These are phyloP conservation scores for Pterois miles DNA, from an alignment of 2,797 vertebrate species.

Conservation along the genomic window DNA sequence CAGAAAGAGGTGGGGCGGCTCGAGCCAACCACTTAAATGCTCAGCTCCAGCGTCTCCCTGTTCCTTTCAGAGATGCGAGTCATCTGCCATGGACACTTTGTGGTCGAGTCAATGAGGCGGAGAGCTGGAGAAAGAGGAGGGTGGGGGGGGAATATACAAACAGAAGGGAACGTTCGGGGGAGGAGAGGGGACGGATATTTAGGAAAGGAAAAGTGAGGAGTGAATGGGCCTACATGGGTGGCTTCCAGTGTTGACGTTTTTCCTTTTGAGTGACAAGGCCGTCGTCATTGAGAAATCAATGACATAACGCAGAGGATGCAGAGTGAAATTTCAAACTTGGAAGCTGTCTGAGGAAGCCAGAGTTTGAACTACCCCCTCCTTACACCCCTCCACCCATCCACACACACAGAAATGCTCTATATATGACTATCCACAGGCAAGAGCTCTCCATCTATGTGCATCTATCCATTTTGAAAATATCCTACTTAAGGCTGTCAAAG, in stretches of 20 bases:
- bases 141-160: slow-evolving; percentile 60
- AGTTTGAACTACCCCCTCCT: slow-evolving; percentile 24
- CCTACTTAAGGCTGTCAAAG: not conserved
- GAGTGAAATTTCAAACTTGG: slow-evolving; percentile 61
- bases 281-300: slow-evolving; percentile 59
- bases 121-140: slow-evolving; percentile 51
- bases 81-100: slow-evolving; percentile 74
- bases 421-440: not conserved
- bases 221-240: slow-evolving; percentile 75
- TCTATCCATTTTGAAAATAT: not conserved
- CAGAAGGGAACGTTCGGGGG: slow-evolving; percentile 55
- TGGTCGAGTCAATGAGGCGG: slow-evolving; percentile 71
- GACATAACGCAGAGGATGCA: slow-evolving; percentile 67
- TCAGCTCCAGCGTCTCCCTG: slow-evolving; percentile 37
- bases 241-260: slow-evolving; percentile 65
- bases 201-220: slow-evolving; percentile 65
- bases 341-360: slow-evolving; percentile 23
- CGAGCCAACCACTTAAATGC: slow-evolving; percentile 60
- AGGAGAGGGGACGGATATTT: slow-evolving; percentile 48
- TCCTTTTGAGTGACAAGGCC: slow-evolving; percentile 76
- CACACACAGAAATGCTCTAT: not conserved
- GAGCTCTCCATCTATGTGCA: not conserved
- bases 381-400: not conserved
- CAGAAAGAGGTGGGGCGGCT: slow-evolving; percentile 33
- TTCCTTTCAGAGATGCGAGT: slow-evolving; percentile 53